phyloP scores from a whole-genome alignment of 2,888 invertebrate genomes.

The Glaucopsyche alexis region DNA sequence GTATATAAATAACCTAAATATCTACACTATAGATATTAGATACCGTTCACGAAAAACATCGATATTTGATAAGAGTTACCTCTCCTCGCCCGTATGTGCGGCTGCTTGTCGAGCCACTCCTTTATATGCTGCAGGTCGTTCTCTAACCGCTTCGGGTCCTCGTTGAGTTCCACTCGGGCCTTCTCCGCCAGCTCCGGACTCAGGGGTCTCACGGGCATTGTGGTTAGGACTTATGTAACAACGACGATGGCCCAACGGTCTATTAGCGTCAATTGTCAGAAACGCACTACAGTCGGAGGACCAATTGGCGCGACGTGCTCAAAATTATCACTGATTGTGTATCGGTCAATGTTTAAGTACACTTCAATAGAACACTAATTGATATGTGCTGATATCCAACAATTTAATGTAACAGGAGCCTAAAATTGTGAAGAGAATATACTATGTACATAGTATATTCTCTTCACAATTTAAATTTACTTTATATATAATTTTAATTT shows the following conservation, averaged over 20 bases:
- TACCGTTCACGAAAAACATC: background rate
- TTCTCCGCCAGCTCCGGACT: conserved; percentile 48
- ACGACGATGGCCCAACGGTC: background rate
- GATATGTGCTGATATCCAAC: conserved; percentile 6
- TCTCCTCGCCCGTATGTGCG: conserved; percentile 66
- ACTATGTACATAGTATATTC: background rate
- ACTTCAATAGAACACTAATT: conserved; percentile 27
- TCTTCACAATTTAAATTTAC: background rate
- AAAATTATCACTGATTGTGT: conserved; percentile 35
- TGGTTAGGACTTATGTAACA: background rate
- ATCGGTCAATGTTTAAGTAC: conserved; percentile 28
- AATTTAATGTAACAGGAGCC: background rate
- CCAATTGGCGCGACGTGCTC: conserved; percentile 28
- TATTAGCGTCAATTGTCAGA: conserved; percentile 18
- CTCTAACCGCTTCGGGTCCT: conserved; percentile 63
- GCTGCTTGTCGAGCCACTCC: conserved; percentile 75
- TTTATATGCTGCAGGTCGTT: conserved; percentile 67
- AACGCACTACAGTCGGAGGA: conserved; percentile 15
- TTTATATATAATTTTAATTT: no score
- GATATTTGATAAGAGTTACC: conserved; percentile 51
- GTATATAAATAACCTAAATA: no score
- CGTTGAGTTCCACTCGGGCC: conserved; percentile 70
- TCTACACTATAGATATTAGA: no score
- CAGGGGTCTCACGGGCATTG: conserved; percentile 47
- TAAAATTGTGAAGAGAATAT: background rate